phyloP scores from a whole-genome alignment of 1,140 invertebrate species.

The Pteromalus puparum region DNA sequence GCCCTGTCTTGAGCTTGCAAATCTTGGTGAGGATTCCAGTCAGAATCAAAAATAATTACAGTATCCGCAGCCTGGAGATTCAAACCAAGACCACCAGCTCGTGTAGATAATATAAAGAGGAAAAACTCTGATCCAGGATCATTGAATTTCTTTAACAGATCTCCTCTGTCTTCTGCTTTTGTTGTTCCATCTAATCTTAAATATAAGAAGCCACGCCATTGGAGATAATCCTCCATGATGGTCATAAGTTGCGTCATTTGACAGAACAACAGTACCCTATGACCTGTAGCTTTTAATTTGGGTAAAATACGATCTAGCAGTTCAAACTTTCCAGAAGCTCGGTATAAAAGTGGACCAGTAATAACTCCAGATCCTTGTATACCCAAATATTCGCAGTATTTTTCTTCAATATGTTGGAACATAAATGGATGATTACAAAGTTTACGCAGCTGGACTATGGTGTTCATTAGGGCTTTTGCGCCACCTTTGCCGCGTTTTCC shows the following conservation, averaged over 20 bases:
- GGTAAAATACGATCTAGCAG: conserved; percentile 97
- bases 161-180: conserved; percentile 97
- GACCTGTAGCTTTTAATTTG: conserved; percentile 93
- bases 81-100: conserved; percentile 97
- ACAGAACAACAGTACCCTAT: conserved; percentile 97
- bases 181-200: conserved; percentile 95
- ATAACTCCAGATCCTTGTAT: conserved; percentile 81
- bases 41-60: conserved; percentile 99
- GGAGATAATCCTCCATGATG: conserved; percentile 98
- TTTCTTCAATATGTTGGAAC: conserved; percentile 99
- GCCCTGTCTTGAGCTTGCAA: conserved; percentile 99
- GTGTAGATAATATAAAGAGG: conserved; percentile 96
- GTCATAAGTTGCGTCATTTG: conserved; percentile 99
- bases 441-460: conserved; percentile 98
- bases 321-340: conserved; percentile 98
- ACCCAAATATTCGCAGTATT: conserved; percentile 94
- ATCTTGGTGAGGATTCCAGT: conserved; percentile 99
- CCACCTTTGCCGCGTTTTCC: conserved; percentile 96
- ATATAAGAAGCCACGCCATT: conserved; percentile 88
- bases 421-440: conserved; percentile 99
- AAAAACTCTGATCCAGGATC: conserved; percentile 93
- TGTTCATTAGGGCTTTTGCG: conserved; percentile 98
- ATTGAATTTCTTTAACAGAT: conserved; percentile 95
- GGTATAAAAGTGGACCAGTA: conserved; percentile 91
- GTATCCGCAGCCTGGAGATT: conserved; percentile 99